Evolutionary conservation across 92 coral and sea anemone genomes (phyloP).

Genomic region (Virgularia gustaviana): DNA sequence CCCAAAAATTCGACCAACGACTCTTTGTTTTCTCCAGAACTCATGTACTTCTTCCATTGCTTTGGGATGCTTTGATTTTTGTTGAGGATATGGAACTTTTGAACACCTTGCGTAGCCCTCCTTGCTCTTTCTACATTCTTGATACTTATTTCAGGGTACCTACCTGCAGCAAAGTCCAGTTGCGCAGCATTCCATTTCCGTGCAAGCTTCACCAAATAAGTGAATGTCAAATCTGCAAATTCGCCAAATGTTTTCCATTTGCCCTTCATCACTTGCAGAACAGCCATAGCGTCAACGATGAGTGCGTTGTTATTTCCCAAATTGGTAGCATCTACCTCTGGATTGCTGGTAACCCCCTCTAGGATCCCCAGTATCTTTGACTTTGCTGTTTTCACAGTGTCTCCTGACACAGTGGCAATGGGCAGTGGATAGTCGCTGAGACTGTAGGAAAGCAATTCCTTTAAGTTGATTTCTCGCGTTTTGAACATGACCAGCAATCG

Average conservation of each 20-base stretch:
- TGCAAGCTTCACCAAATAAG: slow-evolving; percentile 45
- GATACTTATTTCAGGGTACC: slow-evolving; percentile 41
- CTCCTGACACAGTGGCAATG: slow-evolving; percentile 27
- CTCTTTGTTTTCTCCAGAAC: slow-evolving; percentile 48
- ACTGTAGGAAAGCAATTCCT: slow-evolving; percentile 33
- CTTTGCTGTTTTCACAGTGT: slow-evolving; percentile 46
- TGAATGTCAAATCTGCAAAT: slow-evolving; percentile 39
- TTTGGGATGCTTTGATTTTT: slow-evolving; percentile 46
- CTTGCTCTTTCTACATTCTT: slow-evolving; percentile 51
- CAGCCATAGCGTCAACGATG: slow-evolving; percentile 49
- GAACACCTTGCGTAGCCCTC: slow-evolving; percentile 49
- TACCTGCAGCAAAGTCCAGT: slow-evolving; percentile 44
- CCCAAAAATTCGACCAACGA: slow-evolving; percentile 38
- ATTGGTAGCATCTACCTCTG: slow-evolving; percentile 34
- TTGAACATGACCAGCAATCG: no score
- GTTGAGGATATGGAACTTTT: slow-evolving; percentile 44
- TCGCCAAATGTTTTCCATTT: slow-evolving; percentile 48
- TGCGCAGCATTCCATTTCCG: slow-evolving; percentile 39
- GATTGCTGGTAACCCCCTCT: slow-evolving; percentile 33
- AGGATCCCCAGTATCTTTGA: slow-evolving; percentile 36
- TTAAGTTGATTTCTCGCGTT: slow-evolving; percentile 39
- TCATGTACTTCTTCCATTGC: slow-evolving; percentile 52
- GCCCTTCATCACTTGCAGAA: slow-evolving; percentile 41
- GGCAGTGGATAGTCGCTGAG: slow-evolving; percentile 44
- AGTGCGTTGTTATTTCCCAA: slow-evolving; percentile 43